Evolutionary conservation across 2,113 vertebrate species (phyloP).

Genomic region (Ceyx cyanopectus): DNA sequence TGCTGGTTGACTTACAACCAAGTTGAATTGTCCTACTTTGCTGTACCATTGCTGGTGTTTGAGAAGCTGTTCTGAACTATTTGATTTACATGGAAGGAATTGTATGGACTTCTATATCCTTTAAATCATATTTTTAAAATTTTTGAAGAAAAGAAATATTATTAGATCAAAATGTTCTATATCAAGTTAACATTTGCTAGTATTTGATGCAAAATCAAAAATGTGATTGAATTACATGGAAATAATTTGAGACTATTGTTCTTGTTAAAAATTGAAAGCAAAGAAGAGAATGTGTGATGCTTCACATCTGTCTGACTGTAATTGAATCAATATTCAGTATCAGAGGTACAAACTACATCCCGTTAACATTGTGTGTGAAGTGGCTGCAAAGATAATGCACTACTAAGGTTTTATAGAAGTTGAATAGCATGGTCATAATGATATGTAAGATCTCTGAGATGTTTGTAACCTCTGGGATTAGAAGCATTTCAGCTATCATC

Average conservation of each 20-base stretch:
- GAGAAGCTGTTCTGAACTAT: background rate
- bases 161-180: constrained; percentile 42
- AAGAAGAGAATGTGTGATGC: background rate
- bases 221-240: constrained; percentile 27
- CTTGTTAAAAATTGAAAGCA: background rate
- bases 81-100: background rate
- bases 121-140: background rate
- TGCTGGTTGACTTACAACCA: no score
- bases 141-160: background rate
- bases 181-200: constrained; percentile 10
- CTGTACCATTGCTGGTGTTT: background rate
- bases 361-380: background rate
- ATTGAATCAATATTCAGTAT: background rate
- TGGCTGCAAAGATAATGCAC: background rate
- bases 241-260: background rate
- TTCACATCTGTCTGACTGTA: background rate
- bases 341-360: background rate
- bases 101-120: background rate
- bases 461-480: background rate
- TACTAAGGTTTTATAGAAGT: background rate
- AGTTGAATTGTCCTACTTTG: background rate
- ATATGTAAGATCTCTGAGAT: background rate
- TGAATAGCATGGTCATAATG: background rate
- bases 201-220: constrained; percentile 30
- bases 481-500: background rate